Percentiles rank a stretch among this genome's conserved stretches.
These are phyloP conservation scores for Noctua janthe DNA, from an alignment of 2,888 invertebrate genomes.

Conservation along the genomic window DNA sequence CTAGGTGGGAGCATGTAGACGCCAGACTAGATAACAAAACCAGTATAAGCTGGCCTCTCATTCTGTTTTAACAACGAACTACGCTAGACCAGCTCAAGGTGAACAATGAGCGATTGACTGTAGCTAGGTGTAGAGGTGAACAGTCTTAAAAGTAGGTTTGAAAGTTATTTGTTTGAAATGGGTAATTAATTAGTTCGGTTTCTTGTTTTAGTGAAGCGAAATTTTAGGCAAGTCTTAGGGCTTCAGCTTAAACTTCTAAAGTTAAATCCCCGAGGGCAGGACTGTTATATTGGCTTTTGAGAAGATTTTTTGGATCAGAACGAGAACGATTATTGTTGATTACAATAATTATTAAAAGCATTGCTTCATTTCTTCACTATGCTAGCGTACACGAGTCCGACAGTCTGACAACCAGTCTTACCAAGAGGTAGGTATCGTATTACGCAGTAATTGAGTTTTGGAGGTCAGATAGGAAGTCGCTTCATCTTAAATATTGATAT, in stretches of 20 bases:
- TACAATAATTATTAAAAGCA: not conserved
- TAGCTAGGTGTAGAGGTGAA: not conserved
- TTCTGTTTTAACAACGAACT: not conserved
- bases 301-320: not conserved
- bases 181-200: constrained; percentile 14
- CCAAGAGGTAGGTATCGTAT: not conserved
- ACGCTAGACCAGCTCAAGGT: not conserved
- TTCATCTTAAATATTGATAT: not conserved
- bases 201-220: constrained; percentile 8
- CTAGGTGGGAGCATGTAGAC: not conserved
- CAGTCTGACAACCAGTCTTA: not conserved
- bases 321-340: too few relatives aligned
- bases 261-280: not conserved
- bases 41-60: not conserved
- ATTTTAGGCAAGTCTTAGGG: not conserved
- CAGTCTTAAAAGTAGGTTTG: constrained; percentile 13
- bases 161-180: not conserved
- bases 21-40: not conserved
- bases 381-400: not conserved
- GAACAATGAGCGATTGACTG: not conserved
- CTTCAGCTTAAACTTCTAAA: not conserved
- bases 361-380: not conserved
- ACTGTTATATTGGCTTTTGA: not conserved
- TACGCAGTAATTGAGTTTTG: not conserved
- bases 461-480: not conserved